Evolutionary conservation across 1,140 invertebrate species (phyloP).

Genomic region (Aphelenchoides besseyi): DNA sequence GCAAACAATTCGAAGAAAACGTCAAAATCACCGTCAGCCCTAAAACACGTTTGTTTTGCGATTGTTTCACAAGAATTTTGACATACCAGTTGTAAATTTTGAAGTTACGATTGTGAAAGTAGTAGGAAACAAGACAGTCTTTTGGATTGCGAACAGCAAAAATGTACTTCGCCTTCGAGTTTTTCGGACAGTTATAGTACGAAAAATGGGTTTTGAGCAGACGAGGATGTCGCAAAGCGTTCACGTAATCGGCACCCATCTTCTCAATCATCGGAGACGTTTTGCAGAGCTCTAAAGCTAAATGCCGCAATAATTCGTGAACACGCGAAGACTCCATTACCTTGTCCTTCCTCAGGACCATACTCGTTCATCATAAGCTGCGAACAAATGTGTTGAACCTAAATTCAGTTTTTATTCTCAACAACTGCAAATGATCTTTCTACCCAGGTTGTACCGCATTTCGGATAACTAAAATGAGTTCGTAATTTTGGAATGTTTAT

Average conservation of each 20-base stretch:
- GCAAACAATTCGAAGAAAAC: constrained; percentile 63
- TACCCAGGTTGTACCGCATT: constrained; percentile 63
- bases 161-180: constrained; percentile 54
- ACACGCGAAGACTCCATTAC: constrained; percentile 31
- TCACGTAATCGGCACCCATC: constrained; percentile 54
- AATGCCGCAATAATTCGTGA: neutral
- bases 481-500: neutral
- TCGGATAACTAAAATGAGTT: constrained; percentile 38
- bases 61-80: neutral
- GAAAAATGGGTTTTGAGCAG: constrained; percentile 60
- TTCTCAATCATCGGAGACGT: constrained; percentile 60
- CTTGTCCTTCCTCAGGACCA: constrained; percentile 55
- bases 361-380: constrained; percentile 52
- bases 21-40: constrained; percentile 55
- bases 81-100: constrained; percentile 44
- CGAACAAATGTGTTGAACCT: constrained; percentile 63
- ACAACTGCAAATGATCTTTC: too few species aligned
- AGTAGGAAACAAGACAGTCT: constrained; percentile 57
- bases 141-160: constrained; percentile 52
- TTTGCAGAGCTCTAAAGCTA: constrained; percentile 51
- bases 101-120: constrained; percentile 59
- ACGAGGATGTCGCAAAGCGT: constrained; percentile 49
- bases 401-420: too few species aligned
- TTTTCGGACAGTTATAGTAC: constrained; percentile 54
- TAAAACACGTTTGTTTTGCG: neutral